Evolutionary conservation across 2,888 invertebrate genomes (phyloP).

Genomic region (Campoplex nolae): DNA sequence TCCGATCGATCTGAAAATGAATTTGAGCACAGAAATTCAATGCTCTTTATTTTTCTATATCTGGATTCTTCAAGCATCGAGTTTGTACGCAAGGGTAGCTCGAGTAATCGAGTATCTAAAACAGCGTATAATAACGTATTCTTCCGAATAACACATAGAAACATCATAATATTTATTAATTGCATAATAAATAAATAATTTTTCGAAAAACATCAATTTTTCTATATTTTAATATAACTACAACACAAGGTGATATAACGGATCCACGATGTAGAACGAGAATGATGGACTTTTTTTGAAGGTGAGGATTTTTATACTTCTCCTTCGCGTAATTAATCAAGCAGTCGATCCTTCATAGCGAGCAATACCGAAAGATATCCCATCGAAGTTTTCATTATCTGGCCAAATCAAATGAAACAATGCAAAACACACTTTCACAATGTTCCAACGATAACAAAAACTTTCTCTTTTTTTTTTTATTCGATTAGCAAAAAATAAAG

Average conservation of each 20-base stretch:
- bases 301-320: not conserved
- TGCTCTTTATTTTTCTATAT: not conserved
- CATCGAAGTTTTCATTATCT: constrained; percentile 71
- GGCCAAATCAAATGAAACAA: constrained; percentile 10
- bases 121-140: not conserved
- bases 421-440: not conserved
- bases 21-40: not conserved
- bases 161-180: not conserved
- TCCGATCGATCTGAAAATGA: not conserved
- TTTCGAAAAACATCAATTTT: not conserved
- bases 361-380: constrained; percentile 72
- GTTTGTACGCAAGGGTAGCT: not conserved
- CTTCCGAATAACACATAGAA: too few relatives aligned
- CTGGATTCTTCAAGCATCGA: too few relatives aligned
- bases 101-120: not conserved
- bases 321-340: not conserved
- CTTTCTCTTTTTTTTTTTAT: not conserved
- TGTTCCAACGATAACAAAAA: not conserved
- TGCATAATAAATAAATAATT: not conserved
- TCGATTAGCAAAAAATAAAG: not conserved
- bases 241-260: not conserved
- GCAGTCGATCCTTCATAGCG: constrained; percentile 66
- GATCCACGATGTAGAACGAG: not conserved
- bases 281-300: not conserved
- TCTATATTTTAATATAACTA: not conserved